Base-by-base conservation (phyloP, 2,888 invertebrate genomes). In the Clostera curtula region DNA sequence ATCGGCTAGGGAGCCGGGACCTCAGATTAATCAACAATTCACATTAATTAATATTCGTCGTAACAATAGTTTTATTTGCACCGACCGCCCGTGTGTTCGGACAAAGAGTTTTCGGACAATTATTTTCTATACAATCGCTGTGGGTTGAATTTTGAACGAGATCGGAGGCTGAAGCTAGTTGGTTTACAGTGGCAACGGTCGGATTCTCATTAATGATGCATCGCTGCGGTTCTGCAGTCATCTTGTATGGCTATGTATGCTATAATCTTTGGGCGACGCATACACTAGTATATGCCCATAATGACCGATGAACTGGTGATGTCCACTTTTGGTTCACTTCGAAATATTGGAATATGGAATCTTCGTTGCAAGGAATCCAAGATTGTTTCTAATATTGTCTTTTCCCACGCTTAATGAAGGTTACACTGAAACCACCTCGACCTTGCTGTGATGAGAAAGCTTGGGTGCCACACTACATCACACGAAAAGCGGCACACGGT, bases 111-210 rank as follows among this genome's bases (percentile, higher is more conserved):
- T 40, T 56, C 55, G 46, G 43, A 41, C 48, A 32, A 61, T 70
- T 73, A 71, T 72, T 73, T 75, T 75, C 70, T 56, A 72, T 72
- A 68, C 65, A 69, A 63, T 68, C 66, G 64, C 56, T 61, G 53
- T 44, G 51, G 53, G 68, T 70, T 76, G 66, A 67, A 72, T 70
- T 74, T 62, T 46, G 55, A 43, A 34, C 48, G 46, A 61, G 59
- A 59, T 63, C 59, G 62, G 56, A 40, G 29, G 40, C 39, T 40
- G 49, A 54, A 55, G 50, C 45, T 65, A 61, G 68, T 69, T 59
- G 71, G 12, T 73, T 71, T 76, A 79, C 75, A 77, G 77, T 71
- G 76, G 71, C 63, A 65, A 82, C 82, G 70, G 71, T 57, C 60
- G 55, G 60, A 43, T 33, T 45, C 39, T 60, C 71, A 77, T 80